Evolutionary conservation across 1,140 invertebrate species (phyloP), one percentile per base, ranked within the genome.

Genomic region (Rhynchophorus ferrugineus): DNA sequence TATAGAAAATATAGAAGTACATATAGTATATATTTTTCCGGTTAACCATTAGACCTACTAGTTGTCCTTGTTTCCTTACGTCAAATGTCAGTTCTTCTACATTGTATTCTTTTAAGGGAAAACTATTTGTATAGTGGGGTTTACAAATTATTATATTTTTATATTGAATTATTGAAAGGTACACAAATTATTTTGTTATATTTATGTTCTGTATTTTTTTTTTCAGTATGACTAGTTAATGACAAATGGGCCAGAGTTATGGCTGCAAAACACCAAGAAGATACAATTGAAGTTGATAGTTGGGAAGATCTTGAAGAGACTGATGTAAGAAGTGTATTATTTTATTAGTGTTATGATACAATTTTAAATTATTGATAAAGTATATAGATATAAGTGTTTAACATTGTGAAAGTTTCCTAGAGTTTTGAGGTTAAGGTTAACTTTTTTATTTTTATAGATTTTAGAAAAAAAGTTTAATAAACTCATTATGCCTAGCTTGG

Each of bases 241-340:
- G 55, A 58, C 48, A 58, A 54, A 53, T 63, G 55, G 51, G 57
- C 37, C 59, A 21, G 46, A 6, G 62, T 59, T 43, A 70, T 70
- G 68, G 68, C 68, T 66, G 62, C 63, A 52, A 69, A 67, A 58
- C 59, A 64, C 55, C 61, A 68, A 60, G 63, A 69, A 45, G 66
- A 69, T 41, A 51, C 65, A 44, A 54, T 70, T 54, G 68, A 70
- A 55, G 43, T 54, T 19, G 52, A 54, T 48, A 70, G 58, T 59
- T 70, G 68, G 68, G 68, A 70, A 62, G 65, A 70, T 46, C 67
- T 70, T 41, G 68, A 69, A 21, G 67, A 66, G 45, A 67, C 65
- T 48, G 66, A 68, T 61, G 68, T 70, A 67, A 69, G 52, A 1
- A 13, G 8, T 46, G 20, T 16, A 18, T 57, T 55, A 13, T 20